A percentile compares a stretch with the other conserved stretches of the same genome.
phyloP scores from a whole-genome alignment of 2,797 vertebrate genomes.

The Anguilla pacifica region DNA sequence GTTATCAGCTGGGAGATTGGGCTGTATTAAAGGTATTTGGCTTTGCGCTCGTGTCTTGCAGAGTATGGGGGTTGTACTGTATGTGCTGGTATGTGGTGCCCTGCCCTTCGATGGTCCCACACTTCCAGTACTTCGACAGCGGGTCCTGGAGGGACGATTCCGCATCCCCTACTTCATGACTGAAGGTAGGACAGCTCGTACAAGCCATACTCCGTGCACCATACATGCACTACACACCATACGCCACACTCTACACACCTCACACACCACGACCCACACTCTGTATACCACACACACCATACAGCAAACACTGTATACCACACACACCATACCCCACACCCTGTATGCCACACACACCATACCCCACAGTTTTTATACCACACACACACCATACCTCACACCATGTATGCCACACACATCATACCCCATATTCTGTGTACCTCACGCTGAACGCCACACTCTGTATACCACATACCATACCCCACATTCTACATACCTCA shows the following conservation, averaged over 20 bases:
- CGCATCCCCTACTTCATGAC: constrained; percentile 99
- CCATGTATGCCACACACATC: too few relatives aligned
- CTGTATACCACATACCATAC: too few relatives aligned
- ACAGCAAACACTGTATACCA: too few relatives aligned
- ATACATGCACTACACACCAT: too few relatives aligned
- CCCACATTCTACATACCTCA: too few relatives aligned
- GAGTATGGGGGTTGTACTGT: constrained; percentile 98
- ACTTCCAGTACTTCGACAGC: constrained; percentile 91
- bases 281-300: too few relatives aligned
- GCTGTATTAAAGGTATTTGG: background rate
- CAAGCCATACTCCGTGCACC: background rate
- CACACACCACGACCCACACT: too few relatives aligned
- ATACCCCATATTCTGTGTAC: too few relatives aligned
- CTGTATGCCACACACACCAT: too few relatives aligned
- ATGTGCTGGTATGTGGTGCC: constrained; percentile 95
- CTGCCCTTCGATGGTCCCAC: constrained; percentile 96
- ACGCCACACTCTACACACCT: too few relatives aligned
- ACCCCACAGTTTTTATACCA: background rate
- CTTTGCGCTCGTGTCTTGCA: constrained; percentile 53
- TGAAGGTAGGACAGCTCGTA: constrained; percentile 82
- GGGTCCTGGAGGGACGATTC: constrained; percentile 96
- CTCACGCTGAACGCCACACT: too few relatives aligned
- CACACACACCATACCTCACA: background rate
- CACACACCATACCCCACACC: too few relatives aligned
- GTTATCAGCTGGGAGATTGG: background rate